A percentile compares a stretch with the other conserved stretches of the same genome.
Evolutionary conservation across 2,888 invertebrate genomes (phyloP).

Genomic region (Thelaira solivaga): DNA sequence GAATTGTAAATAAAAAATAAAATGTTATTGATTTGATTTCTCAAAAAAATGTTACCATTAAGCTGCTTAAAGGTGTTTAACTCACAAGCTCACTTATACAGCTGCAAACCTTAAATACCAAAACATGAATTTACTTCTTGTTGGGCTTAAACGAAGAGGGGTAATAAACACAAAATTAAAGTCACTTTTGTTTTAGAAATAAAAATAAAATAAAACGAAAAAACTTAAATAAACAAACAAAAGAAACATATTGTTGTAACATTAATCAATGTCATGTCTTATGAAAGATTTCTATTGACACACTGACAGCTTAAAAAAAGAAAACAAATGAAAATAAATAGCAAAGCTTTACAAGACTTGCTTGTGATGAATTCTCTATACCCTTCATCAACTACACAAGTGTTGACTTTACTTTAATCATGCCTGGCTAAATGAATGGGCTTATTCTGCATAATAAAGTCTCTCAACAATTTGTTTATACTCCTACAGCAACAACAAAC

Average conservation of each 20-base stretch:
- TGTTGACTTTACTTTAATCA: too few species aligned
- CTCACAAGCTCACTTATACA: background rate
- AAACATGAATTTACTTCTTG: background rate
- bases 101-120: background rate
- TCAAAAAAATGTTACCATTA: conserved; percentile 21
- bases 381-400: too few species aligned
- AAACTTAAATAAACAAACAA: background rate
- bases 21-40: background rate
- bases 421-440: too few species aligned
- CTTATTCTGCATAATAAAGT: too few species aligned
- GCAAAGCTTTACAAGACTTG: too few species aligned
- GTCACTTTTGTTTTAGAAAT: background rate
- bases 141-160: background rate
- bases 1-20: conserved; percentile 18
- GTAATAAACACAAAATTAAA: background rate
- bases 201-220: background rate
- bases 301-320: conserved; percentile 51
- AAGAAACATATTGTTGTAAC: conserved; percentile 18
- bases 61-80: conserved; percentile 52
- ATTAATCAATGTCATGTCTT: conserved; percentile 60
- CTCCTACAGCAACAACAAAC: too few species aligned
- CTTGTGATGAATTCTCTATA: too few species aligned
- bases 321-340: background rate
- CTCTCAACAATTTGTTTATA: too few species aligned
- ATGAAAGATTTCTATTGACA: conserved; percentile 57